Evolutionary conservation across 2,113 vertebrate species (phyloP).

Genomic region (cattle (Bos taurus)): DNA sequence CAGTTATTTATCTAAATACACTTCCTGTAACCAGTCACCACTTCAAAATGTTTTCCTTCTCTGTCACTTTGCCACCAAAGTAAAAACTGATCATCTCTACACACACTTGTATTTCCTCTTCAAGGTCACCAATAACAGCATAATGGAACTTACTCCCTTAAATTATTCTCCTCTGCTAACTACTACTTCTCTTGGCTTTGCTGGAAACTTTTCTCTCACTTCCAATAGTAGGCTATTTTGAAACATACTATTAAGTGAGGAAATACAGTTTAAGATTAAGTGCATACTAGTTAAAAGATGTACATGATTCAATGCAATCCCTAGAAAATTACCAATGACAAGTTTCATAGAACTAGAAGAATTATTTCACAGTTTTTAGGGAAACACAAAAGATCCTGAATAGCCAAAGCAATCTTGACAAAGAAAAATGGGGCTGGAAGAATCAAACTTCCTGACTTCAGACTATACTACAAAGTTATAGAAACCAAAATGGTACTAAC

Average conservation of each 20-base stretch:
- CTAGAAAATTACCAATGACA: not conserved
- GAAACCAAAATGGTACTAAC: not conserved
- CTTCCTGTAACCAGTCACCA: not conserved
- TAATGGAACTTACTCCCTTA: conserved; percentile 9
- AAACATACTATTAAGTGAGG: not conserved
- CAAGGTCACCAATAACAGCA: not conserved
- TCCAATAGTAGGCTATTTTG: not conserved
- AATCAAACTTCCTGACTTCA: not conserved
- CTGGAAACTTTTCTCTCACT: not conserved
- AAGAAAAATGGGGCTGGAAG: not conserved
- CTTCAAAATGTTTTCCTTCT: not conserved
- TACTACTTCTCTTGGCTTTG: not conserved
- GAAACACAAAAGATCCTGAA: not conserved
- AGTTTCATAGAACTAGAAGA: not conserved
- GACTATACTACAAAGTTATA: not conserved
- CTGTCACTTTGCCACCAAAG: not conserved
- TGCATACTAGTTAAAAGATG: not conserved
- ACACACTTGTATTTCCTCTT: not conserved
- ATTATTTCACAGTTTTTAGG: not conserved
- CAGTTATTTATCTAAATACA: conserved; percentile 8
- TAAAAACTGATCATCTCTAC: not conserved
- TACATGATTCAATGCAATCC: not conserved
- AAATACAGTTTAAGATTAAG: not conserved
- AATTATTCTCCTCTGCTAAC: not conserved
- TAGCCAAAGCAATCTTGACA: not conserved